Base-by-base conservation (phyloP, 2,113 vertebrate genomes). In the Cercocebus atys region DNA sequence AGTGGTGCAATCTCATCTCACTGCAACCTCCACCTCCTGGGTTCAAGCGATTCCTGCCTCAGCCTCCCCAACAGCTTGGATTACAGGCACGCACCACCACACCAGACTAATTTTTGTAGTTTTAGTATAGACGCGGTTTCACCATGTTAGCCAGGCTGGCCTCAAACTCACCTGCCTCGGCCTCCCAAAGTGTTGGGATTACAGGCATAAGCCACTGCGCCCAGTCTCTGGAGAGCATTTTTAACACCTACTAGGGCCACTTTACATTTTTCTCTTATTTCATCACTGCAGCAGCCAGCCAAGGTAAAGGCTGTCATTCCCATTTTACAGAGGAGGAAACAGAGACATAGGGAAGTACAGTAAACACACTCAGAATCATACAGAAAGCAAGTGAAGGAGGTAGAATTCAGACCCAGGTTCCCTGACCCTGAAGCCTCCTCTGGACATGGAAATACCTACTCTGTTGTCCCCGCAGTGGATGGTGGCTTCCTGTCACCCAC, bases 401-500 rank as follows among this genome's bases (percentile, higher is more conserved):
- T 16, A 50, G 27, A 38, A 76, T 40, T 32, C 35, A 8, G 68
- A 50, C 61, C 45, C 11, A 9, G 88, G 4, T 40, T 13, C 32
- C 9, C 73, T 3, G 11, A 25, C 61, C 52, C 35, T 9, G 38
- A n/a, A 80, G 75, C 2, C 2, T 68, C 8, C 45, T 23, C 52
- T 57, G 20, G 27, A 5, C 30, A 22, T 20, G 1, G 38, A 27
- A 11, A 13, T 0, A 2, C 16, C 20, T 22, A 14, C 8, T 80
- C 59, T 78, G 61, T 20, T 50, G 40, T 32, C 70, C 10, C 25
- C 0, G 0, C 4, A 3, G 72, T 14, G 16, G 18, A 11, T 3
- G 1, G 5, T 1, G 1, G 1, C 6, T 17, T 22, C 55, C 61
- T 40, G 16, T 47, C 9, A 18, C 25, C 32, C n/a, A 23, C 35